phyloP scores from a whole-genome alignment of 1,140 invertebrate species.

The Procambarus clarkii region DNA sequence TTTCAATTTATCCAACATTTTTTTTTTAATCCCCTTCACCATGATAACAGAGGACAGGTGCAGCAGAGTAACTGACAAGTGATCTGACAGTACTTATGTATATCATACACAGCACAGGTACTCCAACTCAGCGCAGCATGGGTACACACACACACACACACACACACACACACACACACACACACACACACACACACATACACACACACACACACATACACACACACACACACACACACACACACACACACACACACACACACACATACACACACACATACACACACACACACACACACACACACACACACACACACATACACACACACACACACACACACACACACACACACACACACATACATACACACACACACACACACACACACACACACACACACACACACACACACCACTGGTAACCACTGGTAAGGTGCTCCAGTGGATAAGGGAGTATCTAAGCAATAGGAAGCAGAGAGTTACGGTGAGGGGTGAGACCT shows the following conservation, averaged over 20 bases:
- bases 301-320: constrained; percentile 51
- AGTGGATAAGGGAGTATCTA: no score
- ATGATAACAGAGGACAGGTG: no score
- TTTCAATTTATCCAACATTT: no score
- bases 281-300: constrained; percentile 48
- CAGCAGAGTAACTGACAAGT: no score
- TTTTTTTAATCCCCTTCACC: no score
- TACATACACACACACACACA: background rate
- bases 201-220: constrained; percentile 40
- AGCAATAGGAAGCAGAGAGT: no score
- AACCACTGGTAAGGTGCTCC: no score
- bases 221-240: constrained; percentile 36
- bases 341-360: background rate
- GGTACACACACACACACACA: constrained; percentile 24
- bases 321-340: constrained; percentile 2
- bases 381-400: background rate
- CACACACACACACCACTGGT: no score
- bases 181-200: constrained; percentile 44
- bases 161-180: constrained; percentile 38
- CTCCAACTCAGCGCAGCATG: no score
- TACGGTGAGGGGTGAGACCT: no score
- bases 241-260: constrained; percentile 23
- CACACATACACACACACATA: constrained; percentile 31
- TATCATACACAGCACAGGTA: no score
- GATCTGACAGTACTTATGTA: no score